Conservation (phyloP, 2,113 vertebrate genomes). For the Barbus barbus region DNA sequence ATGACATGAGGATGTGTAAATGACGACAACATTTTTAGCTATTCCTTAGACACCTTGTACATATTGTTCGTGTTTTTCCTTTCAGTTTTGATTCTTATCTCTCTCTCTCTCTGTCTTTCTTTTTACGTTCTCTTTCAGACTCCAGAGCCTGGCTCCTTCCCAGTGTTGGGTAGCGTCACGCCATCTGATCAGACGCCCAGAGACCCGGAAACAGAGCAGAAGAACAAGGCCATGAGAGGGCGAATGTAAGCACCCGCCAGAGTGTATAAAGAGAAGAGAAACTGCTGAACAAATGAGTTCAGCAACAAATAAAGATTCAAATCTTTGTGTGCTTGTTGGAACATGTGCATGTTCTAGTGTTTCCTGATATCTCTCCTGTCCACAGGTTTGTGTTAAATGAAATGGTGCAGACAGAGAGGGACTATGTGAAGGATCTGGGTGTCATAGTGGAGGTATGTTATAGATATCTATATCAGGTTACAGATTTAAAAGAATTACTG, state of each 20-base stretch:
- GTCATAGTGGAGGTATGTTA: conserved; percentile 90
- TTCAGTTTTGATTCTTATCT: neutral
- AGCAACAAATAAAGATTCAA: neutral
- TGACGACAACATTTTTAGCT: neutral
- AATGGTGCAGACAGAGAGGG: conserved; percentile 95
- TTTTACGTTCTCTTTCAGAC: conserved; percentile 37
- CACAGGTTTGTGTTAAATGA: conserved; percentile 95
- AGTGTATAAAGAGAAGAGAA: neutral
- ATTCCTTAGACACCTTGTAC: neutral
- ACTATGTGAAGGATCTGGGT: conserved; percentile 95
- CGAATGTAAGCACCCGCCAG: conserved; percentile 98
- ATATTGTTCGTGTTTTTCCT: neutral
- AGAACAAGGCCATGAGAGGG: conserved; percentile 92
- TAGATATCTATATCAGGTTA: no score
- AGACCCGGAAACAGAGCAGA: conserved; percentile 92
- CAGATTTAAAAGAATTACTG: no score
- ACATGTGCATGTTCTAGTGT: conserved; percentile 15
- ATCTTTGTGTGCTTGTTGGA: neutral
- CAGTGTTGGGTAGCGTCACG: conserved; percentile 39
- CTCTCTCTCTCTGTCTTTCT: neutral
- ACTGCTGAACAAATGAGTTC: neutral
- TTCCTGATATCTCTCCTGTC: neutral
- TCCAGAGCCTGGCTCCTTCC: conserved; percentile 50
- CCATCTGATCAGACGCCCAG: conserved; percentile 77
- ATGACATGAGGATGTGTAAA: neutral